Evolutionary conservation across 2,888 invertebrate genomes (phyloP).

Genomic region (Julus scanicus): DNA sequence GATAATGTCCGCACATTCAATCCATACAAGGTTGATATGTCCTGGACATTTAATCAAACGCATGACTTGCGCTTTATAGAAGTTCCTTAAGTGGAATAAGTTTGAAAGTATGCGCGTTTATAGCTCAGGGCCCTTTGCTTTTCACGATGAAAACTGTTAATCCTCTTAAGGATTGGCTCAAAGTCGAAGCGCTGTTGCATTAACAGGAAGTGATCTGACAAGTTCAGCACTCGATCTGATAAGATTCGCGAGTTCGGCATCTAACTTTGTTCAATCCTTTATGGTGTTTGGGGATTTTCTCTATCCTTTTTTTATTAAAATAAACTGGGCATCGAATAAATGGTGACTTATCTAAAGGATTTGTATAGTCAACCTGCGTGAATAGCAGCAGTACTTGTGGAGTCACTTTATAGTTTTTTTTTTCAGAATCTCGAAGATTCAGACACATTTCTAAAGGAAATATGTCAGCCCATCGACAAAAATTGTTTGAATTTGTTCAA

Average conservation of each 20-base stretch:
- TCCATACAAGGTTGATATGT: background rate
- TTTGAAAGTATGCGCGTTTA: background rate
- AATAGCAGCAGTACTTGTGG: background rate
- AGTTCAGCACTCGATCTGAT: constrained; percentile 20
- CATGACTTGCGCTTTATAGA: constrained; percentile 23
- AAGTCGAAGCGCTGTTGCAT: background rate
- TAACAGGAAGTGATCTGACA: constrained; percentile 17
- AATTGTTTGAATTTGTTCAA: background rate
- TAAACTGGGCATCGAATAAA: constrained; percentile 22
- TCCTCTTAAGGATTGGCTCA: constrained; percentile 20
- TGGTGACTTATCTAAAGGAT: background rate
- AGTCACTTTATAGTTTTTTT: background rate
- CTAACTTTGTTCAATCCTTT: background rate
- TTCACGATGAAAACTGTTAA: constrained; percentile 13
- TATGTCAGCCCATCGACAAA: background rate
- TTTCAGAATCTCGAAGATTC: background rate
- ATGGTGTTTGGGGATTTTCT: constrained; percentile 21
- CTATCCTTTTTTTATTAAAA: background rate
- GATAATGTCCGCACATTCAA: background rate
- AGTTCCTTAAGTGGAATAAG: constrained; percentile 22
- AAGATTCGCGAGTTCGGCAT: background rate
- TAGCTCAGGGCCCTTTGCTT: background rate
- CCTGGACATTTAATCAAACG: constrained; percentile 31
- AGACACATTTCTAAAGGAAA: background rate
- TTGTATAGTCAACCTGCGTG: background rate